These are phyloP conservation scores for Cisticola juncidis DNA, from an alignment of 2,113 vertebrate genomes.

Conservation along the genomic window DNA sequence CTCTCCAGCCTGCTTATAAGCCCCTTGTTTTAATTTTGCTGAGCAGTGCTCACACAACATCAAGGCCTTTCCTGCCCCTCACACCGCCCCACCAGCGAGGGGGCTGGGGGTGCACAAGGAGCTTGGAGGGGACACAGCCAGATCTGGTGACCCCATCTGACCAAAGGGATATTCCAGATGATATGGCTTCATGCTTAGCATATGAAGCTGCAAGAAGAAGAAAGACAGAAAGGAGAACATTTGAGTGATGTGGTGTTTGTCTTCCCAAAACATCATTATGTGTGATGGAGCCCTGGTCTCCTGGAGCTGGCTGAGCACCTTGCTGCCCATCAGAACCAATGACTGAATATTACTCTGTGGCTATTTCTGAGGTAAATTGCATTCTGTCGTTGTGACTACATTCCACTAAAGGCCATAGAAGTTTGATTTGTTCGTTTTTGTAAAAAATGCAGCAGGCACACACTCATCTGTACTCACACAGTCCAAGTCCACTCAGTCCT, in stretches of 20 bases:
- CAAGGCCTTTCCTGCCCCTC: neutral
- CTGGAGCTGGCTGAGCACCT: neutral
- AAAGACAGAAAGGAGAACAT: neutral
- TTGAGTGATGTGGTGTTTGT: neutral
- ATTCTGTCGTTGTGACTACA: neutral
- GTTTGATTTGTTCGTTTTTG: neutral
- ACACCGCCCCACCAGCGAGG: accelerated
- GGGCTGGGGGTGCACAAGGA: accelerated
- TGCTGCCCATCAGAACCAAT: neutral
- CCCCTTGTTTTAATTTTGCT: neutral
- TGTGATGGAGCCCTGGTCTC: neutral
- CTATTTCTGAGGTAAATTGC: neutral
- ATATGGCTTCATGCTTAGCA: neutral
- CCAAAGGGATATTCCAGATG: neutral
- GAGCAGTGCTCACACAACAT: neutral
- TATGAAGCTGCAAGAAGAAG: neutral
- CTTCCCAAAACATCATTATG: neutral
- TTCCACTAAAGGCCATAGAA: neutral
- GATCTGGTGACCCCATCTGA: neutral
- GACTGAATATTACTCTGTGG: neutral
- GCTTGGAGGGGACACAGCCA: neutral
- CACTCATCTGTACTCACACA: neutral
- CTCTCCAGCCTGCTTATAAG: neutral
- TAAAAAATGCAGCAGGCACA: neutral
- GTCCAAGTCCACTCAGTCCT: neutral